Base-by-base conservation (phyloP, 2,113 vertebrate genomes). In the Neolamprologus tretocephalus region DNA sequence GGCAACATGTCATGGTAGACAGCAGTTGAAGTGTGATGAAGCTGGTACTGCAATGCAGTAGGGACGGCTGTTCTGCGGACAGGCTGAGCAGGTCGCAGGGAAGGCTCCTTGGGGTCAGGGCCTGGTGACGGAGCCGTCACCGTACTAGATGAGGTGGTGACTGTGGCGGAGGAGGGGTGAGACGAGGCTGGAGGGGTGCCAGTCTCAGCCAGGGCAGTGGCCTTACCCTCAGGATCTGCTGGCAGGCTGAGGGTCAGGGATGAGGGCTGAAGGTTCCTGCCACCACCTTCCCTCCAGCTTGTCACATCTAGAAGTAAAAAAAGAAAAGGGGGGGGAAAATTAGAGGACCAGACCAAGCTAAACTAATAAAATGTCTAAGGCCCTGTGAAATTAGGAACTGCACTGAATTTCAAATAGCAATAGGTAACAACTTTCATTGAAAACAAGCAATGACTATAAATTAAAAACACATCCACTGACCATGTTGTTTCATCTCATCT, bases 201-300 rank as follows among this genome's bases (percentile, higher is more conserved):
- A 71, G 96, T 96, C 82, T 99, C 99, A 94, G 96, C 97, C 1
- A 92, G 80, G 87, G 96, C 96, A 75, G 91, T 91, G 94, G 89
- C 92, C 92, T 98, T 99, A 95, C 95, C 97, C 97, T 98, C 98
- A 90, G 97, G 95, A 93, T 99, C 99, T 92, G 97, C 91, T 90
- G 97, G 97, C 94, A 97, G 96, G 96, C 97, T 93, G 86, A 97
- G 96, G 95, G 98, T 97, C 96, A 98, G 96, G 84, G 96, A 95
- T 55, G 97, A 96, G 95, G 98, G 97, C 92, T 97, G 97, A 89
- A 99, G 97, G 96, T 97, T 99, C 97, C 98, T 98, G 97, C 98
- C 98, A 95, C 99, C 99, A 95, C 99, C 99, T 97, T 99, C 99
- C 98, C 99, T 98, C 99, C 99, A 99, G 96, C 98, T 99, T 8